Evolutionary conservation across 2,797 vertebrate species (phyloP), one percentile per base, ranked within the genome.

Genomic region (Garrulus glandarius): DNA sequence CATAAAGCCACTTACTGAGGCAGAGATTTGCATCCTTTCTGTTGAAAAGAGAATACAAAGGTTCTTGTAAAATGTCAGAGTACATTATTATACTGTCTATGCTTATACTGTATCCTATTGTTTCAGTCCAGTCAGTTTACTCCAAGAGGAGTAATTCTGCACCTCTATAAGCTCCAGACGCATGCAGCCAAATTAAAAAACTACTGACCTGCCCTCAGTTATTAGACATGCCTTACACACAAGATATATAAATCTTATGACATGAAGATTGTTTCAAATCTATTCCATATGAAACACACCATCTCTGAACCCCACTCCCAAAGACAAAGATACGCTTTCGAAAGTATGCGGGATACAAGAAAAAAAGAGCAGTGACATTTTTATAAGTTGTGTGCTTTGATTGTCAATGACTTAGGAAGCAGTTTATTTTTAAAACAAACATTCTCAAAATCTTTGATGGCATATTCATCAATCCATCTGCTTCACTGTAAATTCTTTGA

Each of bases 391-490:
- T 39, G 74, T 61, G 77, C 52, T 91, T 87, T 79, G 74, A 91
- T 61, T 95, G 55, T 61, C 80, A 81, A 84, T 77, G 88, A 56
- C 70, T 97, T 92, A 84, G 80, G 95, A 95, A 89, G 44, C 34
- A 82, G 94, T 91, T 97, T 96, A 97, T 97, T 97, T 97, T 97
- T 96, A 96, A 97, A 97, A 97, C 64, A 97, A 98, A 97, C 91
- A 97, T 92, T 96, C 84, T 96, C 70, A 91, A 96, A 96, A 96
- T 96, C 92, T 95, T 95, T 97, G 86, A 95, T 97, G 94, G 75
- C 29, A 37, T 74, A 97, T 96, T 98, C 97, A 97, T 96, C 91
- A 87, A 96, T 96, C 97, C 97, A 97, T 98, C 97, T 97, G 97
- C 90, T 96, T 94, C 84, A 88, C 87, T 95, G 89, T 84, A 95